Evolutionary conservation across 2,888 invertebrate genomes (phyloP).

Genomic region (Leucophenga maculata): DNA sequence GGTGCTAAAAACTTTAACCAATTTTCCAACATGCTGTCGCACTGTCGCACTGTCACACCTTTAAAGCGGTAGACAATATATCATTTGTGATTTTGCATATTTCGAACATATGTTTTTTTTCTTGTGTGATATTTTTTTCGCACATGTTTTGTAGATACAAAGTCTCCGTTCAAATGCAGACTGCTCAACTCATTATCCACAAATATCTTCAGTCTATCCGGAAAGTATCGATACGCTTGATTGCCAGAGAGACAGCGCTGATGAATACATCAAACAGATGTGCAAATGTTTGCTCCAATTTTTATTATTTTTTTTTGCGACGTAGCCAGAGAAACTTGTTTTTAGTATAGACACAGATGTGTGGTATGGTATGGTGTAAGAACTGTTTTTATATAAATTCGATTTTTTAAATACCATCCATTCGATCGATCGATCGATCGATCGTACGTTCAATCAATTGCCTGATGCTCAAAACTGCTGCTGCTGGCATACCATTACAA

Average conservation of each 20-base stretch:
- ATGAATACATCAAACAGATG: constrained; percentile 18
- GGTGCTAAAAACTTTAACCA: background rate
- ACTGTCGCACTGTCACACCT: background rate
- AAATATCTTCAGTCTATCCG: background rate
- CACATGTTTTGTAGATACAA: background rate
- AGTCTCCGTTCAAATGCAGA: background rate
- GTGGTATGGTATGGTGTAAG: background rate
- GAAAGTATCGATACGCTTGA: background rate
- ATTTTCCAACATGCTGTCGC: background rate
- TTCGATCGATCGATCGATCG: no score
- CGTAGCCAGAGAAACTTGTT: background rate
- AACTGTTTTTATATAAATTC: background rate
- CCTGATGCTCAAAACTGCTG: no score
- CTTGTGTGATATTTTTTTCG: background rate
- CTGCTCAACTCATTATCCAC: background rate
- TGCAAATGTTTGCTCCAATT: constrained; percentile 26
- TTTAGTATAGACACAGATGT: background rate
- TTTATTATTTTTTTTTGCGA: constrained; percentile 2
- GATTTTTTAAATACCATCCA: background rate
- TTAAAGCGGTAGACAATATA: background rate
- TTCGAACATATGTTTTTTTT: background rate
- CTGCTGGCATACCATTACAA: no score
- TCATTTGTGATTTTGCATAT: background rate
- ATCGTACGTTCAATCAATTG: no score
- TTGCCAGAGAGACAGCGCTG: no score